phyloP scores from a whole-genome alignment of 2,888 invertebrate species.

The Nemapogon koenigi region DNA sequence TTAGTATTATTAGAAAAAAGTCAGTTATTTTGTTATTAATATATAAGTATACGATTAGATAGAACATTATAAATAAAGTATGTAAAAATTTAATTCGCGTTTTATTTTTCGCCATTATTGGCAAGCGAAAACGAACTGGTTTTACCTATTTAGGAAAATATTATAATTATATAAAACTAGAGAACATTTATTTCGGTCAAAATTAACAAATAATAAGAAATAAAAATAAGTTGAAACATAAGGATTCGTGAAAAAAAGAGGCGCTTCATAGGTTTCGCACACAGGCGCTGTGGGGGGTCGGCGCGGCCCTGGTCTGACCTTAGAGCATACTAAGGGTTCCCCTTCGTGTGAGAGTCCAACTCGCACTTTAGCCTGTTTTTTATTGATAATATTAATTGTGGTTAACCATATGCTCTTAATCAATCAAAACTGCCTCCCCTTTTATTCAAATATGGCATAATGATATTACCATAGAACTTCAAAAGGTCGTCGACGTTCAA shows the following conservation, averaged over 20 bases:
- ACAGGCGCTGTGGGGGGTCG: neutral
- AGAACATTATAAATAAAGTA: slow-evolving; percentile 7
- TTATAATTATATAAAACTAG: slow-evolving; percentile 11
- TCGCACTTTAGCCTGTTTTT: too few relatives aligned
- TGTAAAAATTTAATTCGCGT: slow-evolving; percentile 7
- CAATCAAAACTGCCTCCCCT: too few relatives aligned
- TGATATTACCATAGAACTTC: too few relatives aligned
- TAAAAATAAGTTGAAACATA: neutral
- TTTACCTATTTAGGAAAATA: slow-evolving; percentile 15
- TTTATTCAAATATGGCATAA: too few relatives aligned
- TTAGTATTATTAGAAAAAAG: slow-evolving; percentile 14
- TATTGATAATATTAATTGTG: too few relatives aligned
- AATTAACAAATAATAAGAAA: slow-evolving; percentile 10
- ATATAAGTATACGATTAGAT: slow-evolving; percentile 12
- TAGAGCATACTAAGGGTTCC: too few relatives aligned
- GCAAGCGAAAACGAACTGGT: slow-evolving; percentile 15
- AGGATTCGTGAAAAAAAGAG: neutral
- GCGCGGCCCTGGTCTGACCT: neutral
- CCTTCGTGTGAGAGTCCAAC: too few relatives aligned
- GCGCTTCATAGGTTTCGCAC: too few relatives aligned
- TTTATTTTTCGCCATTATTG: slow-evolving; percentile 14
- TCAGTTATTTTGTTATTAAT: slow-evolving; percentile 15
- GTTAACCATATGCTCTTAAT: too few relatives aligned
- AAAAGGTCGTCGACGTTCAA: too few relatives aligned
- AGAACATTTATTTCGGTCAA: slow-evolving; percentile 13